These are phyloP conservation scores for Trogon surrucura DNA, from an alignment of 2,113 vertebrate species.

Conservation along the genomic window DNA sequence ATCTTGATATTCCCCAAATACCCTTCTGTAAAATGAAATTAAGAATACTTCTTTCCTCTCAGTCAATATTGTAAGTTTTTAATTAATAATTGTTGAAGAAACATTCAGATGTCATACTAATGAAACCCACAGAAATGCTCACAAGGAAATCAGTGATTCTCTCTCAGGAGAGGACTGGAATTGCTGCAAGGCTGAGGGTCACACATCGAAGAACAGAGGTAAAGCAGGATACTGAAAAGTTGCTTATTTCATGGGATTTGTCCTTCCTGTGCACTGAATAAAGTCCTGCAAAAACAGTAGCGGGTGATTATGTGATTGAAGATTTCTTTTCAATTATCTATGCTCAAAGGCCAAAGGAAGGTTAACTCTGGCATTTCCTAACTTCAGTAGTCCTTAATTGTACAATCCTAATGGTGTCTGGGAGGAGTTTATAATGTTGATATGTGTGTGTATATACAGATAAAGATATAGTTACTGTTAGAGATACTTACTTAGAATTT, in stretches of 20 bases:
- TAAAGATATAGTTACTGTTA: neutral
- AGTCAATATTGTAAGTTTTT: neutral
- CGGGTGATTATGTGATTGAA: conserved; percentile 41
- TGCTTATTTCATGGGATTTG: conserved; percentile 38
- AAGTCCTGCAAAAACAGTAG: conserved; percentile 32
- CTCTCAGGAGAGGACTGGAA: neutral
- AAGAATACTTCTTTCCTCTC: neutral
- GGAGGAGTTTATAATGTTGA: conserved; percentile 3
- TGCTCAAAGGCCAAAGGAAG: conserved; percentile 40
- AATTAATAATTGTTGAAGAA: neutral
- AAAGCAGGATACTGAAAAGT: conserved; percentile 15
- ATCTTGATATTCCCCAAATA: neutral
- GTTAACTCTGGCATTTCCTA: conserved; percentile 64
- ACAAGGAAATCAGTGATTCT: neutral
- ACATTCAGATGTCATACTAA: neutral
- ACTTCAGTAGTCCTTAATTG: conserved; percentile 19
- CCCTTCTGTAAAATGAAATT: neutral
- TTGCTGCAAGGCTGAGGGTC: neutral
- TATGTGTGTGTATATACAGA: neutral
- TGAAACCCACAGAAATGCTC: neutral
- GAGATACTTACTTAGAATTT: neutral
- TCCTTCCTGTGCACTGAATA: conserved; percentile 54
- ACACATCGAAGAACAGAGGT: neutral
- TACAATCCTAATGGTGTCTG: neutral
- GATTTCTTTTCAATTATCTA: conserved; percentile 26